phyloP scores from a whole-genome alignment of 2,888 invertebrate species.

The Acleris cristana region DNA sequence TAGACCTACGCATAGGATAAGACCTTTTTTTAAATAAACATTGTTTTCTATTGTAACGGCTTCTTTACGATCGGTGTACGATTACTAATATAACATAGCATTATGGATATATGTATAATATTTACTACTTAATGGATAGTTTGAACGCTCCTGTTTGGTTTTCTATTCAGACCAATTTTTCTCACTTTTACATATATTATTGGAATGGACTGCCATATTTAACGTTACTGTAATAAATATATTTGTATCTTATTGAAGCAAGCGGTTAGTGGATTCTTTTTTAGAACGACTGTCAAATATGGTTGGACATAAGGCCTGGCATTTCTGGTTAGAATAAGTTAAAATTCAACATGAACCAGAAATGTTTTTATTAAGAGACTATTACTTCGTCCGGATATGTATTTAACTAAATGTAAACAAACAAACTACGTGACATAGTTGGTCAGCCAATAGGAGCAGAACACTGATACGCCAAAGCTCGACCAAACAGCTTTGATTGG shows the following conservation, averaged over 20 bases:
- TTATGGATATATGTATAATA: conserved; percentile 62
- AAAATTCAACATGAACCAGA: neutral
- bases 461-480: too few relatives aligned
- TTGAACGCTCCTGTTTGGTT: conserved; percentile 62
- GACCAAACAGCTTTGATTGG: too few relatives aligned
- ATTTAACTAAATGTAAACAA: too few relatives aligned
- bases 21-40: conserved; percentile 73
- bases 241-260: conserved; percentile 43
- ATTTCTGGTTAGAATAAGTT: neutral
- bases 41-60: conserved; percentile 77
- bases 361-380: neutral
- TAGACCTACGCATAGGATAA: conserved; percentile 70
- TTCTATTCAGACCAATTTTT: conserved; percentile 79
- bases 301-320: neutral
- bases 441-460: too few relatives aligned
- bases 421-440: too few relatives aligned
- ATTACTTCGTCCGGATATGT: too few relatives aligned
- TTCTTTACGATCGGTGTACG: conserved; percentile 75
- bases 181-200: conserved; percentile 75
- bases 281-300: conserved; percentile 4
- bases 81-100: conserved; percentile 59
- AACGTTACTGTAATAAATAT: conserved; percentile 60
- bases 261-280: conserved; percentile 3
- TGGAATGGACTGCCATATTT: conserved; percentile 80
- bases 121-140: conserved; percentile 66